Conservation (phyloP, 1,140 invertebrate genomes). For the Popillia japonica region DNA sequence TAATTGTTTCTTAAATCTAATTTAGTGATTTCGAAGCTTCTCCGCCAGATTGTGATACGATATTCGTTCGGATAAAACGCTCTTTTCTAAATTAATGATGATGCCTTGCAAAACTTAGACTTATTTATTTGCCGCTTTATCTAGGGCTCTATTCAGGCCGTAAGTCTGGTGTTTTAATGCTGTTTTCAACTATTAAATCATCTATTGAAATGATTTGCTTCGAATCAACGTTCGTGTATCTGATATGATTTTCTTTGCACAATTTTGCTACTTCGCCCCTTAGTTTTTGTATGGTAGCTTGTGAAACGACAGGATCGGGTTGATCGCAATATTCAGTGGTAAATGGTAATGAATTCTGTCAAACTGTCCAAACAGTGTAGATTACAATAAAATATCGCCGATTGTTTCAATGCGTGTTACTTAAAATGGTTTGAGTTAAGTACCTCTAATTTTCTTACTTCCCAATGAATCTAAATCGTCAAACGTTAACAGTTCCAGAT, state of each 20-base stretch:
- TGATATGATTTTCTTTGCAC: conserved; percentile 50
- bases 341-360: conserved; percentile 64
- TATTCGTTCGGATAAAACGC: conserved; percentile 57
- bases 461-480: conserved; percentile 51
- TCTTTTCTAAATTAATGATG: conserved; percentile 59
- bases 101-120: conserved; percentile 55
- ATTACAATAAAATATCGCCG: conserved; percentile 52
- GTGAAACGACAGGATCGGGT: conserved; percentile 62
- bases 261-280: conserved; percentile 60
- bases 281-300: conserved; percentile 62
- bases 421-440: conserved; percentile 41
- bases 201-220: conserved; percentile 55
- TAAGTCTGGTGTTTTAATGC: conserved; percentile 48
- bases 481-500: conserved; percentile 52
- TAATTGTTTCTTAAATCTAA: conserved; percentile 47
- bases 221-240: conserved; percentile 51
- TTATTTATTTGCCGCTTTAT: conserved; percentile 47
- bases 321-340: conserved; percentile 63
- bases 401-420: conserved; percentile 45
- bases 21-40: conserved; percentile 60
- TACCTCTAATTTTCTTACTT: conserved; percentile 48
- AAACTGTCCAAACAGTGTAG: conserved; percentile 53
- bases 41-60: conserved; percentile 59
- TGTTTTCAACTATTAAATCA: conserved; percentile 52
- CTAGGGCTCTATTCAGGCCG: conserved; percentile 41